Evolutionary conservation across 2,888 invertebrate genomes (phyloP).

Genomic region (Hermaeophaga mercurialis): DNA sequence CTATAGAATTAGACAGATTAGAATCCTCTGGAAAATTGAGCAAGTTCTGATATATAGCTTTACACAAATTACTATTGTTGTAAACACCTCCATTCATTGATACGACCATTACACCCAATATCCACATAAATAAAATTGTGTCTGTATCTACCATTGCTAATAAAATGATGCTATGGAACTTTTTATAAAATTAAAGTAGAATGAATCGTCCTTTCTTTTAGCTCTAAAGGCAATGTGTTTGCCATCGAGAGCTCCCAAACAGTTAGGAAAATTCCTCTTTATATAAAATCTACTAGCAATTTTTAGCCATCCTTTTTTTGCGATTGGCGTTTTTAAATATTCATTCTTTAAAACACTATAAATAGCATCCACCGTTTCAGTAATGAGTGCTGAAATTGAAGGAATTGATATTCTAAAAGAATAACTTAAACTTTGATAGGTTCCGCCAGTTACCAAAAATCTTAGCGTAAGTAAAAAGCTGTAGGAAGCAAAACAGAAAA

Average conservation of each 20-base stretch:
- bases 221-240: not conserved
- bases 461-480: conserved; percentile 22
- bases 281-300: too few relatives aligned
- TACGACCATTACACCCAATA: not conserved
- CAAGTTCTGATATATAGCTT: not conserved
- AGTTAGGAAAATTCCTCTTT: too few relatives aligned
- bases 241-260: too few relatives aligned
- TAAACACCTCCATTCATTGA: conserved; percentile 1
- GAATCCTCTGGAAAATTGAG: not conserved
- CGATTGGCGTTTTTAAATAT: too few relatives aligned
- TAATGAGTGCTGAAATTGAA: conserved; percentile 11
- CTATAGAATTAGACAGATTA: too few relatives aligned
- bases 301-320: too few relatives aligned
- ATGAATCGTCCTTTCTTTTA: not conserved
- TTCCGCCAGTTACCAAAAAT: conserved; percentile 24
- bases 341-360: too few relatives aligned
- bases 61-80: not conserved
- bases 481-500: not conserved
- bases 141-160: not conserved
- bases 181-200: not conserved
- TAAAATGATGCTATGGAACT: not conserved
- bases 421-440: conserved; percentile 19
- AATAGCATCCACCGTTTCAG: too few relatives aligned
- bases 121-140: conserved; percentile 1
- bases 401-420: conserved; percentile 22